Evolutionary conservation across 2,797 vertebrate genomes (phyloP), one percentile per base, ranked within the genome.

Genomic region (Sphenodon punctatus): DNA sequence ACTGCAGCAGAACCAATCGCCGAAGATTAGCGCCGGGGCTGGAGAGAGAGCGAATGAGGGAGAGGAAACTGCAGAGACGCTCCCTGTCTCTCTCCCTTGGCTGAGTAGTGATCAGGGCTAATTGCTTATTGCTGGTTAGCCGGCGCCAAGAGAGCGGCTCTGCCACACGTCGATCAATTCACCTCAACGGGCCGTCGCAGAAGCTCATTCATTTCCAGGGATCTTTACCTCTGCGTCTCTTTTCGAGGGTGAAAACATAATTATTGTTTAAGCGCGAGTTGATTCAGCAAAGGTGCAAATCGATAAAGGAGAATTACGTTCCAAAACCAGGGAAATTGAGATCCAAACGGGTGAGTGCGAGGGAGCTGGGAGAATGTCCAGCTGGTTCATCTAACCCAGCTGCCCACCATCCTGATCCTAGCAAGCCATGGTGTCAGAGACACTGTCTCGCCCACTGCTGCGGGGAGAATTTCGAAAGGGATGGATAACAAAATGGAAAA

Each of bases 221-320:
- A 80, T 63, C 46, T 92, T 90, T 88, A 91, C 89, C 84, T 91
- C 82, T 88, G 85, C 86, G 85, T 68, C 84, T 88, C 23, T 80
- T 91, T 88, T 91, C 84, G 27, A 38, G 73, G 60, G 79, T 80
- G 82, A 88, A 93, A 93, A 91, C 86, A 84, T 92, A 93, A 93
- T 89, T 92, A 90, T 91, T 93, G 89, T 89, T 92, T 93, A 93
- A 93, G 90, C 81, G 75, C 67, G 81, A 92, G 89, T 93, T 94
- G 93, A 93, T 91, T 92, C 89, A 82, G 86, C 81, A 83, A 66
- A 93, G 88, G 86, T 87, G 72, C 83, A 30, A 79, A 92, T 94
- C 92, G 89, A 92, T 92, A 90, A 79, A 41, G 61, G 77, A 83
- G 83, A 90, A 91, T 83, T 88, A 87, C 64, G 86, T 73, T 82